Evolutionary conservation across 92 coral and sea anemone species (phyloP), one percentile per base, ranked within the genome.

Genomic region (Paragorgia papillata): DNA sequence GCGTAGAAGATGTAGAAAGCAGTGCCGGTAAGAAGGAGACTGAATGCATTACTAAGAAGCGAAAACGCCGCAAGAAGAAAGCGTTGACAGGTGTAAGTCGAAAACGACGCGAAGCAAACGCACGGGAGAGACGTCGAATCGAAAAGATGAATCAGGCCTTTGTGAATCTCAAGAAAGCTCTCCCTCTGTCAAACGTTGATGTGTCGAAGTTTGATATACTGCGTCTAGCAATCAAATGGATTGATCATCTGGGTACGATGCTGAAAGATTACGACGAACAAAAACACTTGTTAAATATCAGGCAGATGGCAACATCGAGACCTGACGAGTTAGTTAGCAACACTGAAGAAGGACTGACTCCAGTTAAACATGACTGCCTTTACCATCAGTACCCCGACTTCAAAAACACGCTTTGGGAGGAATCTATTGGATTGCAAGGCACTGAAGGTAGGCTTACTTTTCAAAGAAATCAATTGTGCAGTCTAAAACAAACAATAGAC

Each of bases 31-130:
- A 18, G 26, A 12, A 50, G 7, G 53, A 66, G 25, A 20, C 13
- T n/a, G 48, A 7, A 9, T 10, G 19, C 68, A 62, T 25, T 3
- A 54, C 1, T 10, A 31, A 66, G 17, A 66, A 66, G 48, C 24
- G 32, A 35, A 40, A 39, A n/a, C 73, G 73, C 40, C 73, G 73
- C 1, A 66, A 43, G 35, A 66, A 51, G 32, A 34, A 44, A 22
- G 25, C 73, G 19, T 82, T 89, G 76, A 83, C 90, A 24, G 90
- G 96, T 2, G 86, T 89, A 27, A 87, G 96, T 54, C 82, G 88
- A 37, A 85, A 83, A 18, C 96, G 96, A 20, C 87, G 83, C 50
- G 83, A 83, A 58, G 96, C 96, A 29, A 89, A 89, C 60, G 96
- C 85, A 19, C 88, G 96, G 2, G 96, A 89, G 70, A 76, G 96